Conservation (phyloP, 2,113 vertebrate genomes). For the Romanogobio albipinnatus region DNA sequence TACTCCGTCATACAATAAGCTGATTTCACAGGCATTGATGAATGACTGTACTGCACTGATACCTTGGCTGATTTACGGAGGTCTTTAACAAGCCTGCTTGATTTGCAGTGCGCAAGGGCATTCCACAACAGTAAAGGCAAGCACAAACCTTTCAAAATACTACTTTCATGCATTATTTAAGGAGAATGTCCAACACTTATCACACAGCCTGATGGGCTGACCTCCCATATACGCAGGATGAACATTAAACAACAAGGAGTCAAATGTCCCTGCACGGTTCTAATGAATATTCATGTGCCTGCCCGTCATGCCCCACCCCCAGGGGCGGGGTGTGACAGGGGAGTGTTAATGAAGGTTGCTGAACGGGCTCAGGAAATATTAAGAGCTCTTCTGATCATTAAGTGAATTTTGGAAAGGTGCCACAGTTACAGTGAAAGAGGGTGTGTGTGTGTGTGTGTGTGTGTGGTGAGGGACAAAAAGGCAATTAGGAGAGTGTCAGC, state of each 20-base stretch:
- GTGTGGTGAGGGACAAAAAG: constrained; percentile 27
- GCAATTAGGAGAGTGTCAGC: constrained; percentile 44
- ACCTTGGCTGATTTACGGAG: constrained; percentile 15
- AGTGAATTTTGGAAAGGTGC: constrained; percentile 58
- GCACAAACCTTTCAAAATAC: constrained; percentile 15
- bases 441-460: background rate
- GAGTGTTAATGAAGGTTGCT: constrained; percentile 56
- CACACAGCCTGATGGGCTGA: background rate
- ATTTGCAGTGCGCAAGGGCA: constrained; percentile 11
- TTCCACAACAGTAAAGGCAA: constrained; percentile 2
- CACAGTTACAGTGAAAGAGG: constrained; percentile 23
- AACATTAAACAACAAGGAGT: constrained; percentile 27
- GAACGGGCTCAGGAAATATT: constrained; percentile 15
- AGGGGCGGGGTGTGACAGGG: background rate
- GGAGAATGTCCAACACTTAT: constrained; percentile 29
- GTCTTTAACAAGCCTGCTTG: constrained; percentile 24
- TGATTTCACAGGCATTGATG: constrained; percentile 11
- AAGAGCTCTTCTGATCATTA: constrained; percentile 52
- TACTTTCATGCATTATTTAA: constrained; percentile 34
- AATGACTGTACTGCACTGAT: background rate
- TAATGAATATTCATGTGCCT: constrained; percentile 43
- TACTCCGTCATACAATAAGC: constrained; percentile 4
- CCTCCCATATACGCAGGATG: constrained; percentile 5
- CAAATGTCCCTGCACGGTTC: background rate
- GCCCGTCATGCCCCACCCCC: constrained; percentile 25